Base-by-base conservation (phyloP, 37 sponge, comb jelly and placozoan species). In the Corticium candelabrum region DNA sequence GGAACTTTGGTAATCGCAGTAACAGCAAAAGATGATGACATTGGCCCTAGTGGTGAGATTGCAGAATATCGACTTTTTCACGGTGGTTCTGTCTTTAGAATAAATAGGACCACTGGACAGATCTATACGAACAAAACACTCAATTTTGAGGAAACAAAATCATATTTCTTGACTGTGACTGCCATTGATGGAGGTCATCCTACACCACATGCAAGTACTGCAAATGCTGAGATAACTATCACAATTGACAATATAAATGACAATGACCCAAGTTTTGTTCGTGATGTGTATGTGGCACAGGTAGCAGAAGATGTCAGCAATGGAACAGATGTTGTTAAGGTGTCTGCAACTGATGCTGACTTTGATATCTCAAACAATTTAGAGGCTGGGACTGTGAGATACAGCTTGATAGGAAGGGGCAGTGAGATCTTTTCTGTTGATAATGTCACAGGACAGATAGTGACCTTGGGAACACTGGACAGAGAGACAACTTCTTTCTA, bases 341-440 rank as follows among this genome's bases (percentile, higher is more conserved):
- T 70, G 5, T 70, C 73, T 29, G 73, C 73, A 7, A 70, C 73
- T 7, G 73, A 70, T 70, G 73, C 29, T 70, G 73, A 70, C 36
- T 29, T 35, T 32, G 73, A 15, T 70, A 34, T 21, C 15, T 27
- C 11, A 27, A 21, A 50, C 21, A 11, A 11, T 11, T 27, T 50
- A 50, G 62, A 21, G 15, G 62, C 62, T 50, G 62, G 62, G 21
- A 50, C 21, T 11, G 62, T 50, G 11, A 11, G 62, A 50, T 50
- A 50, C 21, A 27, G 15, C 15, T 21, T 50, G 62, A n/a, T n/a
- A n/a, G n/a, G n/a, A n/a, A 50, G 62, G 11, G 62, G 62, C 11
- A 50, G 62, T 50, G 62, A 11, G 11, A 21, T 21, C 62, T 50
- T 50, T 50, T 50, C 62, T 27, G 21, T 50, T 21, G 21, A 50